Percentiles rank a stretch among this genome's conserved stretches.
Evolutionary conservation across 2,888 invertebrate species (phyloP).

Genomic region (Thecophora atra): DNA sequence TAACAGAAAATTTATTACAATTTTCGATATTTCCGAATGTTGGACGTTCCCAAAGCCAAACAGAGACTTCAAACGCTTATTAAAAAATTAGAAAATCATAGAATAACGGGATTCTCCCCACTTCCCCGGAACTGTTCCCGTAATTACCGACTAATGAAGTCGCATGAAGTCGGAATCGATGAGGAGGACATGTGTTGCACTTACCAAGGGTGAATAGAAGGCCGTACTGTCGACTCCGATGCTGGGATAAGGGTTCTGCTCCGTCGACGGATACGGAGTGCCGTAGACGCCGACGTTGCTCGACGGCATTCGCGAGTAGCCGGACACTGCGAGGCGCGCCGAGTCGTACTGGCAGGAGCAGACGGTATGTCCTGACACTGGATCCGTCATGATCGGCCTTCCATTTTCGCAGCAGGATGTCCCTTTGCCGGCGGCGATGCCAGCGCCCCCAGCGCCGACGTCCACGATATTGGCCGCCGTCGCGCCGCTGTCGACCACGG

Average conservation of each 20-base stretch:
- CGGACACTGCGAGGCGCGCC: constrained; percentile 79
- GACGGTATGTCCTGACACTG: constrained; percentile 90
- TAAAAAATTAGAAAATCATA: background rate
- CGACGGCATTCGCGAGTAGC: constrained; percentile 81
- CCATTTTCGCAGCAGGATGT: constrained; percentile 88
- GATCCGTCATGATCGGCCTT: constrained; percentile 90
- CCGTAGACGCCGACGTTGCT: constrained; percentile 85
- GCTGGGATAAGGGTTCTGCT: constrained; percentile 92
- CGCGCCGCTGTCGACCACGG: constrained; percentile 36
- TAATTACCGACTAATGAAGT: too few species aligned
- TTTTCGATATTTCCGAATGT: too few species aligned
- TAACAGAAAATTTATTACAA: too few species aligned
- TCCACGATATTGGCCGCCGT: constrained; percentile 22
- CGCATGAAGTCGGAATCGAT: too few species aligned
- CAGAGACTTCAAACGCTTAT: background rate
- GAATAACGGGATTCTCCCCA: too few species aligned
- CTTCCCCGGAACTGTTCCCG: too few species aligned
- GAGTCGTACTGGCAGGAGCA: constrained; percentile 95
- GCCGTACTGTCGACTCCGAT: constrained; percentile 94
- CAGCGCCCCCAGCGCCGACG: constrained; percentile 33
- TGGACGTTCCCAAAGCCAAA: too few species aligned
- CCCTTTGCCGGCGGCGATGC: constrained; percentile 38
- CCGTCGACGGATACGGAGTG: constrained; percentile 87
- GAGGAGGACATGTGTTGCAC: too few species aligned
- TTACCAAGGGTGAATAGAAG: constrained; percentile 94